Conservation (phyloP, 2,797 vertebrate genomes). For the Leptodactylus fallax region DNA sequence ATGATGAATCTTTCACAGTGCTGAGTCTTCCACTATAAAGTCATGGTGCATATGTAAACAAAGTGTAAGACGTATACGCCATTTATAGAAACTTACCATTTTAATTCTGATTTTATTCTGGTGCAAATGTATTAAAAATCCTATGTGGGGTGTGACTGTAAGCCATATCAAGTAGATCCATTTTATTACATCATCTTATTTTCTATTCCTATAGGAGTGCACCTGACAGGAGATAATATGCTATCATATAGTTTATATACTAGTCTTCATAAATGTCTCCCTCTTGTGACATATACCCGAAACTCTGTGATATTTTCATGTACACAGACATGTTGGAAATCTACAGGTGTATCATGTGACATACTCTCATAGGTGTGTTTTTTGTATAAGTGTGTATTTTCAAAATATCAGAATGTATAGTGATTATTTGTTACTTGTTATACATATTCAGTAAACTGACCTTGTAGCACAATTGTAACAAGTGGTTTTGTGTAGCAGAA, state of each 20-base stretch:
- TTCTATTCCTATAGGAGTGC: not conserved
- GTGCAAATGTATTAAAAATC: no score
- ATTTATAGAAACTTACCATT: no score
- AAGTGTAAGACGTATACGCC: no score
- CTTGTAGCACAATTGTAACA: not conserved
- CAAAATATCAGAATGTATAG: not conserved
- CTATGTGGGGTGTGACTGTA: no score
- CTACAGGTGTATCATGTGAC: not conserved
- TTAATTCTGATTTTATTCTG: no score
- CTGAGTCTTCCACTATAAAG: no score
- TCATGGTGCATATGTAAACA: no score
- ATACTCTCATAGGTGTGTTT: not conserved
- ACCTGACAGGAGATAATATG: not conserved
- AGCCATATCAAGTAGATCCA: no score
- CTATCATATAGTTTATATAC: not conserved
- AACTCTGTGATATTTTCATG: not conserved
- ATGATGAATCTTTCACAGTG: no score
- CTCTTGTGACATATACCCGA: not conserved
- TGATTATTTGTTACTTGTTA: not conserved
- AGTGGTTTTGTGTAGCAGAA: not conserved
- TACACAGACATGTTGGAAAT: not conserved
- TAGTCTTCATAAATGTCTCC: no score
- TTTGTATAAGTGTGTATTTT: not conserved
- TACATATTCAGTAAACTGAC: not conserved
- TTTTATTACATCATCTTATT: no score